These are phyloP conservation scores for Paracentrotus lividus DNA, from an alignment of 53 echinoderm and acorn worm genomes.

Conservation along the genomic window DNA sequence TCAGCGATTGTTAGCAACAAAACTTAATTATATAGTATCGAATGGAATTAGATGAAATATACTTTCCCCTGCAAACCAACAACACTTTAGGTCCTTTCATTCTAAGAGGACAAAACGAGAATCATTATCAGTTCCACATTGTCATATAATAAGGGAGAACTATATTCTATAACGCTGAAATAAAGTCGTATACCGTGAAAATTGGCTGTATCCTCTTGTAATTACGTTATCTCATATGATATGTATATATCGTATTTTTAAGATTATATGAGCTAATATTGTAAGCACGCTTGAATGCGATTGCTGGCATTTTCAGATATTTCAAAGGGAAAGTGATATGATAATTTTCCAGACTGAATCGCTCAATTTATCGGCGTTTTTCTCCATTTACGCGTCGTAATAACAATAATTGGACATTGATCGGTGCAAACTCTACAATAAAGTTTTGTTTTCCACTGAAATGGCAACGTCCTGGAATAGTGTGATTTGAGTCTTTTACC, in stretches of 20 bases:
- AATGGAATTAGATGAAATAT: background rate
- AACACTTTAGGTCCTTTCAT: background rate
- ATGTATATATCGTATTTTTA: conserved; percentile 45
- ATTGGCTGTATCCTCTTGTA: conserved; percentile 44
- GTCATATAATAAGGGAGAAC: background rate
- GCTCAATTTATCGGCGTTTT: conserved; percentile 64
- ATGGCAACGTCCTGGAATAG: conserved; percentile 21
- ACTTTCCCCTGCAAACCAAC: background rate
- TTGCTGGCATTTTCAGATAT: background rate
- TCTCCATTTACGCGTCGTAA: conserved; percentile 61
- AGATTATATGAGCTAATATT: conserved; percentile 57
- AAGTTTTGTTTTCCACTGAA: conserved; percentile 23
- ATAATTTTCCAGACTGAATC: conserved; percentile 48
- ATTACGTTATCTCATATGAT: background rate
- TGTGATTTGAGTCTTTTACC: conserved; percentile 3
- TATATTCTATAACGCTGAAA: background rate
- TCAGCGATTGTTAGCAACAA: background rate
- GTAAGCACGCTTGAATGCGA: conserved; percentile 8
- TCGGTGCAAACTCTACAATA: conserved; percentile 8
- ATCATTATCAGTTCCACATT: background rate
- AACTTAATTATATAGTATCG: background rate
- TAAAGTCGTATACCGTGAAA: conserved; percentile 10
- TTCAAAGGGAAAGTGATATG: conserved; percentile 57
- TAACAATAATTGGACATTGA: conserved; percentile 68
- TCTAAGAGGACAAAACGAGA: background rate